Base-by-base conservation (phyloP, 2,113 vertebrate genomes). In the Silurus asotus region DNA sequence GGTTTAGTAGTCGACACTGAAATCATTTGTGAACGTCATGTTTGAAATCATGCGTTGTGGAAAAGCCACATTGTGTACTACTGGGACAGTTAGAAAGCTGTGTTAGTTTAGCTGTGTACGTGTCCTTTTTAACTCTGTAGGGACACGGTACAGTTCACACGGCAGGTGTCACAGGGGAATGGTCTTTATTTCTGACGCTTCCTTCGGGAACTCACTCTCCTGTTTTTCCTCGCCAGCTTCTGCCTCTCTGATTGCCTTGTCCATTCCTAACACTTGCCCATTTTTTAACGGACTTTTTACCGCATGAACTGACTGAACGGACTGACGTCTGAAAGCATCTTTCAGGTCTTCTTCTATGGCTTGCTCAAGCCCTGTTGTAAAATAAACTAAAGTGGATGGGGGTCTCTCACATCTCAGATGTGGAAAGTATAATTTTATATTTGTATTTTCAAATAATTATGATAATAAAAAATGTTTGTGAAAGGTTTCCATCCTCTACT, bases 401-500 rank as follows among this genome's bases (percentile, higher is more conserved):
- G 96, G 95, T 97, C 96, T 97, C 96, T 97, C 96, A 97, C 96
- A 97, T 97, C 96, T 95, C 96, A 96, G 96, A 97, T 97, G 96
- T 96, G 96, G 96, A 97, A 97, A 97, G 96, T 97, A 97, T 97
- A 97, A 96, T 97, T 97, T 97, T 97, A 97, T 97, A 97, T 97
- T 97, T 97, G 96, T 97, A 97, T 97, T 97, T 97, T 97, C 96
- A 97, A 97, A 96, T 96, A 96, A 97, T 96, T 95, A 92, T 91
- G 96, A 97, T 96, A 96, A 97, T 96, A 96, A 96, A 91, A 97
- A 97, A 96, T 96, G 96, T 97, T 97, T 97, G 96, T 97, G 96
- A 97, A 97, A 97, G 96, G 96, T 97, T 97, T 97, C 96, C 96
- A 97, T 97, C 96, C 96, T 97, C 96, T 97, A 96, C 96, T 97